These are phyloP conservation scores for Habropoda laboriosa DNA, from an alignment of 1,140 invertebrate species.

Conservation along the genomic window DNA sequence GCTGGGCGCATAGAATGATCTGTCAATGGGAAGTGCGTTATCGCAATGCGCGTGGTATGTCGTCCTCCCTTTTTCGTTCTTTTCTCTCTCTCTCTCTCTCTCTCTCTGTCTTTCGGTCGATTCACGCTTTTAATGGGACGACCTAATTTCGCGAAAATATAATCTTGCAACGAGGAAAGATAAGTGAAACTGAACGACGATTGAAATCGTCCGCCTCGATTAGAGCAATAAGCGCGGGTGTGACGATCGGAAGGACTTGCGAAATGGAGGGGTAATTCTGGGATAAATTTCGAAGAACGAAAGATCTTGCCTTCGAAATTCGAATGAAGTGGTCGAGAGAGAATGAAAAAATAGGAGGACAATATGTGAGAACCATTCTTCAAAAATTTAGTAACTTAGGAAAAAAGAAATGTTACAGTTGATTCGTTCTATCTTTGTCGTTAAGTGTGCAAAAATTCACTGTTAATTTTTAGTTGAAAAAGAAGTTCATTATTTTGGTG, in stretches of 20 bases:
- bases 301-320: too few relatives aligned
- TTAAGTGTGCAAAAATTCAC: too few relatives aligned
- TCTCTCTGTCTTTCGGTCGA: conserved; percentile 17
- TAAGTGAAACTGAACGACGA: conserved; percentile 1
- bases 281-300: too few relatives aligned
- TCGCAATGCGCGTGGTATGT: conserved; percentile 65
- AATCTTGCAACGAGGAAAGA: background rate
- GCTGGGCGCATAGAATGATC: conserved; percentile 50
- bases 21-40: conserved; percentile 79
- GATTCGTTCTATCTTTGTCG: too few relatives aligned
- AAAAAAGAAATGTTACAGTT: too few relatives aligned
- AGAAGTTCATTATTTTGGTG: too few relatives aligned
- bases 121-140: conserved; percentile 38
- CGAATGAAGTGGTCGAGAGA: too few relatives aligned
- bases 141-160: conserved; percentile 48
- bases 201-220: background rate
- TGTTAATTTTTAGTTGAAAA: too few relatives aligned
- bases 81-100: conserved; percentile 49
- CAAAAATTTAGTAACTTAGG: too few relatives aligned
- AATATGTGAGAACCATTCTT: too few relatives aligned
- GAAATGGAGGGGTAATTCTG: background rate
- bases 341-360: too few relatives aligned
- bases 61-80: conserved; percentile 58
- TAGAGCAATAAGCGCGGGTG: background rate
- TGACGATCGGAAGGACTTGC: background rate